Conservation (phyloP, 1,140 invertebrate genomes). For the Oscheius sp. region DNA sequence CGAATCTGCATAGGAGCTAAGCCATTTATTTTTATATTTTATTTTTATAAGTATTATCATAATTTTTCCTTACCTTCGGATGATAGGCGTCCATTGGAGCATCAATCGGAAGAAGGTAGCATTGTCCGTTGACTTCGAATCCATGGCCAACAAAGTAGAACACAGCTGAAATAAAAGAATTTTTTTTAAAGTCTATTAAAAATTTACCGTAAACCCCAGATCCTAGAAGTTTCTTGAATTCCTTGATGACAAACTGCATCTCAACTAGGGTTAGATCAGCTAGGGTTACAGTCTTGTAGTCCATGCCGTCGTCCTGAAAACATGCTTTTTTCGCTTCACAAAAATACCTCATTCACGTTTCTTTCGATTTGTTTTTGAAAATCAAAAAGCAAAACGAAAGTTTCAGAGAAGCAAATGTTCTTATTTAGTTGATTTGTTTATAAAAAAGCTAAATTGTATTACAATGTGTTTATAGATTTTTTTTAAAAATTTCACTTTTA, state of each 20-base stretch:
- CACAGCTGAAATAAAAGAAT: conserved; percentile 53
- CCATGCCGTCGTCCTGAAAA: no score
- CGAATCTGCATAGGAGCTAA: background rate
- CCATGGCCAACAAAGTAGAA: conserved; percentile 66
- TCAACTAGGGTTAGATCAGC: conserved; percentile 63
- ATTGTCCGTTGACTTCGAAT: conserved; percentile 63
- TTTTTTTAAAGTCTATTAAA: background rate
- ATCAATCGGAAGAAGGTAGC: conserved; percentile 64
- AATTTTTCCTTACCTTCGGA: conserved; percentile 29
- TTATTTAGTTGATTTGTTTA: no score
- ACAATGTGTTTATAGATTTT: no score
- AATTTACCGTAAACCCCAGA: conserved; percentile 62
- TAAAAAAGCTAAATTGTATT: no score
- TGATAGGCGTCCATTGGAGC: conserved; percentile 61
- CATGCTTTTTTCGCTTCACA: no score
- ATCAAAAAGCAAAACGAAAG: background rate
- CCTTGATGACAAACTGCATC: conserved; percentile 62
- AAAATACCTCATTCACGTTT: no score
- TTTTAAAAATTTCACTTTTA: no score
- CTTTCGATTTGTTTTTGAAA: no score
- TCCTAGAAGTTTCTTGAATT: conserved; percentile 62
- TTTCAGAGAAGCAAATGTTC: no score
- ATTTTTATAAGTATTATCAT: background rate
- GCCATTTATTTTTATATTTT: background rate
- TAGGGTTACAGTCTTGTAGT: conserved; percentile 64